These are phyloP conservation scores for Lepidothrix coronata DNA, from an alignment of 2,113 vertebrate genomes.

Conservation along the genomic window DNA sequence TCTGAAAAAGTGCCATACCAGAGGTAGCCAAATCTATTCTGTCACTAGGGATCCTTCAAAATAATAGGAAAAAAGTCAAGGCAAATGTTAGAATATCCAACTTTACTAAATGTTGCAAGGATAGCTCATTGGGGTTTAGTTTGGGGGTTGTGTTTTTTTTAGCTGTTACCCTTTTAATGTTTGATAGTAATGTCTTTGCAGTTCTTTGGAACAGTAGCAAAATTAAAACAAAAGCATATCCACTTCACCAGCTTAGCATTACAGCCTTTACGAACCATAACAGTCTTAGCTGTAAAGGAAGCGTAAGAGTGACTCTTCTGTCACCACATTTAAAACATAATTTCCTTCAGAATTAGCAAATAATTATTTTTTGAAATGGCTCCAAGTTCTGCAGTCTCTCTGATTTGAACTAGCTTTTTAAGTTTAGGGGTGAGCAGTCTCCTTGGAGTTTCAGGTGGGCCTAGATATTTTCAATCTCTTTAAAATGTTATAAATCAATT, in stretches of 20 bases:
- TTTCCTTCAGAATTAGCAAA: neutral
- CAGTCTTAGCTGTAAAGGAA: neutral
- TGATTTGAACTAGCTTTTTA: neutral
- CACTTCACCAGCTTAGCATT: neutral
- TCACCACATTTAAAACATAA: neutral
- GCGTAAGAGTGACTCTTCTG: neutral
- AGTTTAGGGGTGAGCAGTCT: neutral
- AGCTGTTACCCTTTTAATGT: neutral
- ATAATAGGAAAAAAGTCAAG: neutral
- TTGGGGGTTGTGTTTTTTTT: neutral
- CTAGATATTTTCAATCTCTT: neutral
- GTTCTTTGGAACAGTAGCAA: neutral
- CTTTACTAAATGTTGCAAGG: neutral
- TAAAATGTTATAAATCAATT: neutral
- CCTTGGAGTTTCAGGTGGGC: neutral
- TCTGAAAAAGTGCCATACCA: neutral
- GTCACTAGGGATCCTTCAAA: neutral
- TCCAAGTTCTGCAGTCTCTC: neutral
- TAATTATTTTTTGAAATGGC: neutral
- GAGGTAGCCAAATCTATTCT: neutral
- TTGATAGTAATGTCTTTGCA: neutral
- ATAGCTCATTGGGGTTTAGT: neutral
- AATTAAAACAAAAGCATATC: neutral
- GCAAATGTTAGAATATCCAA: neutral
- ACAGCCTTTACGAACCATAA: accelerated